Evolutionary conservation across 92 coral and sea anemone species (phyloP), one percentile per base, ranked within the genome.

Genomic region (Porites lobata): DNA sequence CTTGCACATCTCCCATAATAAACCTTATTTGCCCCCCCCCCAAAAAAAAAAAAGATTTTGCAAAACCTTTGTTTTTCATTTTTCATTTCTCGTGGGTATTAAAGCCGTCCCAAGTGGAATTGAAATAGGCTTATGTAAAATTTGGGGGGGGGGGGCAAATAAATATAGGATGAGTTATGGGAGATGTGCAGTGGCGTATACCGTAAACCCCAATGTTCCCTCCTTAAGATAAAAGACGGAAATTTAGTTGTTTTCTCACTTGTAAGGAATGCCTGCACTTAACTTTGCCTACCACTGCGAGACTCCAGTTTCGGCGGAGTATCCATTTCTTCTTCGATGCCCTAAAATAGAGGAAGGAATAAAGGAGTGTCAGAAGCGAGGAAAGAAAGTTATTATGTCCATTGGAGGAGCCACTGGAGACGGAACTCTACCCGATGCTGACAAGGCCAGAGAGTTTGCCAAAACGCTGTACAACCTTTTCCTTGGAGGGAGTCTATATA

Each of bases 231-330:
- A 38, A 38, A 38, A 38, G 47, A 38, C 47, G 3, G 6, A 3
- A 56, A 56, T 4, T 47, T 22, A 1, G 14, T 6, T 54, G 51
- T 38, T 61, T 80, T 56, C 24, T 69, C 3, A 15, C 83, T n/a
- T 51, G 52, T 81, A 63, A 54, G 75, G 86, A 3, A 84, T 93
- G 51, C 98, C 98, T 61, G 96, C 92, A 0, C 78, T 95, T n/a
- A 95, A 95, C 89, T 95, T 95, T 64, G 98, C 98, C 64, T 93
- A 80, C 82, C 98, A 95, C 52, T 95, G 98, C 50, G 96, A 93
- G 86, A 69, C 72, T 8, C 69, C 93, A 13, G 75, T 95, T 67
- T 91, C 98, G 1, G 75, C 70, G 3, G 86, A 95, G 10, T 91
- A 95, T 72, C 94, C 94, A 57, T 91, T 88, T 87, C 96, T 95